Base-by-base conservation (phyloP, 2,888 invertebrate genomes). In the Eupithecia inturbata region DNA sequence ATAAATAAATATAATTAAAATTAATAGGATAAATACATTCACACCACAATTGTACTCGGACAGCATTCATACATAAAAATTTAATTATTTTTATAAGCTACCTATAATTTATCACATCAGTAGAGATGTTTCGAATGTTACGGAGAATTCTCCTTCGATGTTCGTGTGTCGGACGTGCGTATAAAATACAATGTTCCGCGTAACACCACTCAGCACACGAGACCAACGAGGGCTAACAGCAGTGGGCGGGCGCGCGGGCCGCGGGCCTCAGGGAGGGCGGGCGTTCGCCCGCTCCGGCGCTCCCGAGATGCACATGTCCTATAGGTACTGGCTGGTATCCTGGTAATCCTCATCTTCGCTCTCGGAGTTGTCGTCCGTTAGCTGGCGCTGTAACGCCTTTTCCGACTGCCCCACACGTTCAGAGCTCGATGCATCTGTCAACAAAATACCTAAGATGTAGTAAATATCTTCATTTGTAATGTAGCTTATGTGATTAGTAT, bases 1-100 rank as follows among this genome's bases (percentile, higher is more conserved):
- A 87, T 88, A 79, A 91, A 90, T 87, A 87, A 87, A 86, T 87
- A 89, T 85, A 86, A 87, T 87, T 90, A 89, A 84, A 90, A 88
- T 89, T 91, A 92, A 88, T 91, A 92, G 89, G 91, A 91, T 90
- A 92, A 92, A 93, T 91, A 92, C 92, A 92, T 90, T 91, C 92
- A 89, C 88, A 85, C 92, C 88, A 85, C 92, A 78, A 82, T 90
- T 89, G 88, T 89, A 89, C 88, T 88, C 89, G 82, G 80, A 82
- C 88, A 77, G 83, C 80, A 82, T 85, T 86, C 84, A 82, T 91
- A 89, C 88, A 87, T 85, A 69, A 63, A 88, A 85, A 85, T 84
- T 87, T 85, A 78, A 85, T 87, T 84, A 84, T 84, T 80, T 80
- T 85, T 87, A 82, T 84, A 83, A 86, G 85, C 86, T 88, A 88